These are phyloP conservation scores for Pachyramphus minor DNA, from an alignment of 2,113 vertebrate species.

Conservation along the genomic window DNA sequence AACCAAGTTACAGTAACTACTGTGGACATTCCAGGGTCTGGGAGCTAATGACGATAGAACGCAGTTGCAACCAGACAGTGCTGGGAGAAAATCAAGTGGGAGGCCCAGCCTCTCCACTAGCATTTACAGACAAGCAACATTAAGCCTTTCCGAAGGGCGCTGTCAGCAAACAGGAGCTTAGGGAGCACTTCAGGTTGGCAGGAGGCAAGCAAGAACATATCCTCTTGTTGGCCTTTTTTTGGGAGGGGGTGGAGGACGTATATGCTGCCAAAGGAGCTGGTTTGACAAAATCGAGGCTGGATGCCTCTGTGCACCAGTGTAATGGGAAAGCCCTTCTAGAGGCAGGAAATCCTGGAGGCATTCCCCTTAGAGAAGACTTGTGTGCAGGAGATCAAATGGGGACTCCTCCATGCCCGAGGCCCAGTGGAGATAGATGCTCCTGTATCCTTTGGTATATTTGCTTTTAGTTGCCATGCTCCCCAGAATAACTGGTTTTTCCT, in stretches of 20 bases:
- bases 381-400: not conserved
- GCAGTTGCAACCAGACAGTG: not conserved
- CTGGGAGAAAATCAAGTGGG: not conserved
- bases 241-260: not conserved
- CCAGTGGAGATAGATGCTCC: not conserved
- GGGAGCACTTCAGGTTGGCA: not conserved
- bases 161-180: not conserved
- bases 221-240: not conserved
- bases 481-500: not conserved
- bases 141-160: not conserved
- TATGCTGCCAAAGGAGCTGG: not conserved
- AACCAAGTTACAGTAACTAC: not conserved
- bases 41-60: not conserved
- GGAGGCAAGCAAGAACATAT: not conserved
- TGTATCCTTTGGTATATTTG: not conserved
- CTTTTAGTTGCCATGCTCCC: not conserved
- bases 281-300: not conserved
- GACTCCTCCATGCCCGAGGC: not conserved
- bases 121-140: not conserved
- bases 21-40: not conserved
- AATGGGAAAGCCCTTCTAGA: not conserved
- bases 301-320: not conserved
- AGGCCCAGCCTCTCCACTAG: not conserved
- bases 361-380: not conserved
- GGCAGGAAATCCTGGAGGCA: conserved; percentile 24